Evolutionary conservation across 1,140 invertebrate species (phyloP), one percentile per base, ranked within the genome.

Genomic region (Penaeus chinensis): DNA sequence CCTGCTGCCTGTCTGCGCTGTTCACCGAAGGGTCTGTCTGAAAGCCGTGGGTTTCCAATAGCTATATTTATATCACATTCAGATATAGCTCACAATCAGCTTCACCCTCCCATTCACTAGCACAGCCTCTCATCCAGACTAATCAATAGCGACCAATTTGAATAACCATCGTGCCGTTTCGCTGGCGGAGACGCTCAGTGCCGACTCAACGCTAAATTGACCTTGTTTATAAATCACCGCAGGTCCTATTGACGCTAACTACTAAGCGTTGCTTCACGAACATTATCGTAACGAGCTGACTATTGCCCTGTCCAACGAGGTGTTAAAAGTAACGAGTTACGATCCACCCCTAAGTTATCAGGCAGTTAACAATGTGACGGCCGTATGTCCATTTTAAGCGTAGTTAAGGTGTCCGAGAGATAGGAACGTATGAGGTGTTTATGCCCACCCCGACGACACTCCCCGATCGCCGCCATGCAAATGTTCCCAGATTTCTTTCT

Each of bases 241-340:
- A 47, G 42, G 18, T 10, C 69, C 77, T 37, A 65, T 86, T 78
- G 63, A 66, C 24, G 19, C 84, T 79, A 80, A 86, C 84, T 69
- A 61, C 84, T 62, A 27, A 76, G 80, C 76, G 77, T 54, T 32
- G 27, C 65, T 80, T 24, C 77, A 62, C 62, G 71, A 76, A 27
- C 77, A 86, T 86, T 86, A 86, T 54, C 61, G 22, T 86, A 86
- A 86, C 76, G 84, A 80, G 84, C 54, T 7, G 76, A 54, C 77
- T 24, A 78, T 77, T 76, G 54, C 71, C 22, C 54, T 85, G 74
- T 85, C 84, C 71, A 32, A 20, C 71, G 60, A 86, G 84, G 84
- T 86, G 84, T 80, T 86, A 86, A 86, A 65, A 86, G 76, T 80
- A 66, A 47, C 84, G 77, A 80, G 24, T 86, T 86, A 86, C 42